Percentiles rank a stretch among this genome's conserved stretches.
These are phyloP conservation scores for Chauna torquata DNA, from an alignment of 2,113 vertebrate genomes.

Conservation along the genomic window DNA sequence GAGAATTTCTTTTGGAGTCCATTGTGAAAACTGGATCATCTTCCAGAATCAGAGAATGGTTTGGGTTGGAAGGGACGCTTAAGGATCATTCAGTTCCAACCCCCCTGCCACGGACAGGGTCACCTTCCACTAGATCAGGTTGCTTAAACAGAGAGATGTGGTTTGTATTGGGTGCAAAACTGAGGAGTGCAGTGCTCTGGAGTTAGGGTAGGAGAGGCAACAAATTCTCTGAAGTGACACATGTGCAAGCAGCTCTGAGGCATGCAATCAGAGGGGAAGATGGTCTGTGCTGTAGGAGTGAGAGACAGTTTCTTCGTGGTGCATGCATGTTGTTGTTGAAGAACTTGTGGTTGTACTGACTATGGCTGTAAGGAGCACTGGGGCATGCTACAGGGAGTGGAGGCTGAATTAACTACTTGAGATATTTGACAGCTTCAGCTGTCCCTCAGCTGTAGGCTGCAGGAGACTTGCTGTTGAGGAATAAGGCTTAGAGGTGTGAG, in stretches of 20 bases:
- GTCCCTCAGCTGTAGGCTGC: background rate
- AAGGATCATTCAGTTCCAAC: too few species aligned
- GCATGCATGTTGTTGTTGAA: fast-evolving
- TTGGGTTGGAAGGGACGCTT: too few species aligned
- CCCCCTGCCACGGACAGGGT: too few species aligned
- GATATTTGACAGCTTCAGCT: background rate
- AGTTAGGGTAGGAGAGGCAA: fast-evolving
- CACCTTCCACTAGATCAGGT: too few species aligned
- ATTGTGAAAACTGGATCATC: background rate
- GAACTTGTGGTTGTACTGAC: fast-evolving
- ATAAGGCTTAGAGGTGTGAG: background rate
- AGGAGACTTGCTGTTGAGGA: background rate
- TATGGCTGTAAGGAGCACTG: background rate
- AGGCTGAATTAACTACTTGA: background rate
- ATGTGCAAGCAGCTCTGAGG: background rate
- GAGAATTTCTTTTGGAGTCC: background rate
- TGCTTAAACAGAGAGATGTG: background rate
- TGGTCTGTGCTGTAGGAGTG: background rate
- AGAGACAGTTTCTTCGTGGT: background rate
- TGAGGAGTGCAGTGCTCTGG: background rate
- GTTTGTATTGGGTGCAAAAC: background rate
- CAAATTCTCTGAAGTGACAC: background rate
- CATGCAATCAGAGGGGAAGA: background rate
- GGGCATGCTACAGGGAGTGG: background rate
- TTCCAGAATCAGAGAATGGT: background rate